Base-by-base conservation (phyloP, 2,797 vertebrate species). In the Dermochelys coriacea region DNA sequence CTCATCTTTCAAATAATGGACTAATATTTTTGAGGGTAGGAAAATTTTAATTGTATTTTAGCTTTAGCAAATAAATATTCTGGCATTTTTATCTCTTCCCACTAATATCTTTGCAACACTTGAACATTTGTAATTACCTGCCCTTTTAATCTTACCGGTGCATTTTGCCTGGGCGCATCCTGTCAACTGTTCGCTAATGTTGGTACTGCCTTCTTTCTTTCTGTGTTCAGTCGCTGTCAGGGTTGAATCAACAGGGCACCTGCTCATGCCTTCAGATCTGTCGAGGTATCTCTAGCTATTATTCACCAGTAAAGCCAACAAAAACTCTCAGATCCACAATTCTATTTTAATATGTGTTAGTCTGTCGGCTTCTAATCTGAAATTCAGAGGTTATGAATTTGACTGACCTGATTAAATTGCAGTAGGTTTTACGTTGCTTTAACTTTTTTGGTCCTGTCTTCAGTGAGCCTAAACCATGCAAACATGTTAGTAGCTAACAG, bases 201-300 rank as follows among this genome's bases (percentile, higher is more conserved):
- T 95, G 87, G 94, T 93, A 4, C 96, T 96, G 94, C 96, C 83
- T 97, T 97, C 88, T 97, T 95, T 97, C 89, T 87, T 96, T 96
- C 91, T 94, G 90, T 96, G 92, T 97, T 85, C 97, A 98, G 98
- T 98, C 97, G 80, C 96, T 98, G 86, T 97, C 98, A 97, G 98
- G 96, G 95, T 93, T 96, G 97, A 97, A 97, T 94, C 92, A 98
- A 92, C 97, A 98, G 96, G 95, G 97, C 97, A 90, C 90, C 94
- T 96, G 97, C 98, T 98, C 97, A 96, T 94, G 77, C 97, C 96
- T 98, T 97, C 98, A 97, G 95, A 94, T 94, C 92, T 95, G 82
- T 97, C 95, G 98, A 99, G 98, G 98, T 98, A 98, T 97, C 93
- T 97, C 94, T 97, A 92, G 52, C 92, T 98, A 82, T 37, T 97